Evolutionary conservation across 2,888 invertebrate genomes (phyloP).

Genomic region (Aspidiotus rigidus): DNA sequence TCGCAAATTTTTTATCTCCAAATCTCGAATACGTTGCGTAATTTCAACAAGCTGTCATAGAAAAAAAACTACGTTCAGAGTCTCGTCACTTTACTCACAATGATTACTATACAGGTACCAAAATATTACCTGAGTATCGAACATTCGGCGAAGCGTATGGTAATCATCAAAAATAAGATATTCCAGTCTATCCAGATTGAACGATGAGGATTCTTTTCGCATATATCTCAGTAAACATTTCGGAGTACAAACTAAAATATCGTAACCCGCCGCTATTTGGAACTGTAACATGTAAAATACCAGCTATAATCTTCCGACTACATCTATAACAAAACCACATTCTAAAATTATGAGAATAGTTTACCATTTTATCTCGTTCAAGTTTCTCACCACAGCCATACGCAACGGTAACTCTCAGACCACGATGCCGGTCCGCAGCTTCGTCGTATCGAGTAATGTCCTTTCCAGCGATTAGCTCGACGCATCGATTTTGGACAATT

Average conservation of each 20-base stretch:
- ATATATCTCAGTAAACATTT: constrained; percentile 8
- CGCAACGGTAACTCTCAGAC: constrained; percentile 10
- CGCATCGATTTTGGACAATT: background rate
- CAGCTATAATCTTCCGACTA: no score
- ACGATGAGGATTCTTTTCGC: background rate
- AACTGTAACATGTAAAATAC: constrained; percentile 5
- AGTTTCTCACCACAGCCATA: constrained; percentile 19
- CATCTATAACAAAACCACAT: no score
- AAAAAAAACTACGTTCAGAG: background rate
- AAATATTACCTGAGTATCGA: constrained; percentile 1
- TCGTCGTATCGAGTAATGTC: background rate
- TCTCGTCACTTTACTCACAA: background rate
- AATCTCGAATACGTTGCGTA: background rate
- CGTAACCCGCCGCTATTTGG: constrained; percentile 15
- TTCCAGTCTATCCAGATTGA: constrained; percentile 15
- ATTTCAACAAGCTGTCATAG: background rate
- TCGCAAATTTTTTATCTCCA: constrained; percentile 3
- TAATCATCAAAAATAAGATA: constrained; percentile 18
- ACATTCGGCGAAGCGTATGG: constrained; percentile 1
- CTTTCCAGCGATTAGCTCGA: background rate
- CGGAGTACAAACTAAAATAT: constrained; percentile 21
- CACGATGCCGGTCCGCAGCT: background rate
- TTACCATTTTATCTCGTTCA: background rate
- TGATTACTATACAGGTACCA: no score
- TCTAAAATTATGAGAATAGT: background rate